These are phyloP conservation scores for Labia minor DNA, from an alignment of 2,888 invertebrate genomes.

Conservation along the genomic window DNA sequence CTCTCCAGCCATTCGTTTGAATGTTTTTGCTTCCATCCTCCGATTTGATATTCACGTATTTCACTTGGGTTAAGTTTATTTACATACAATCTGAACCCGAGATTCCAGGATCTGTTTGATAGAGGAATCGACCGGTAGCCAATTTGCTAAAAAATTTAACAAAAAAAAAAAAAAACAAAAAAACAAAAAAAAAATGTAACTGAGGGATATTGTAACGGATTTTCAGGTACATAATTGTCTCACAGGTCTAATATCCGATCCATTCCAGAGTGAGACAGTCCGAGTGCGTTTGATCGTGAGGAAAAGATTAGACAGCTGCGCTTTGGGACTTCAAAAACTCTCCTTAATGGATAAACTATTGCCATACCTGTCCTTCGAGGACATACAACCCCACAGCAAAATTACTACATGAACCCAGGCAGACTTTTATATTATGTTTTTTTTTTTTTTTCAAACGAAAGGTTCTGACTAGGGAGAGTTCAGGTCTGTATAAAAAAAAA, in stretches of 20 bases:
- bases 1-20: background rate
- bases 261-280: too few species aligned
- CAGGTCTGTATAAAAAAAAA: too few species aligned
- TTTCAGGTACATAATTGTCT: too few species aligned
- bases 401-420: background rate
- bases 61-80: background rate
- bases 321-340: background rate
- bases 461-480: too few species aligned
- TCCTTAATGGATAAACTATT: background rate
- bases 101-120: background rate
- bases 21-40: background rate
- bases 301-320: background rate
- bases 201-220: background rate
- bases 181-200: too few species aligned
- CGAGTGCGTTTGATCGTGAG: background rate
- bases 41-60: background rate
- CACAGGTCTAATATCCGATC: too few species aligned
- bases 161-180: too few species aligned
- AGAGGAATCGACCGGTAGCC: background rate
- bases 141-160: background rate
- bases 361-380: background rate
- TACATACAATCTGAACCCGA: background rate
- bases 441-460: too few species aligned
- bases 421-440: background rate
- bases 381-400: background rate